A percentile compares a stretch with the other conserved stretches of the same genome.
Evolutionary conservation across 2,888 invertebrate genomes (phyloP).

Genomic region (Phengaris alcon): DNA sequence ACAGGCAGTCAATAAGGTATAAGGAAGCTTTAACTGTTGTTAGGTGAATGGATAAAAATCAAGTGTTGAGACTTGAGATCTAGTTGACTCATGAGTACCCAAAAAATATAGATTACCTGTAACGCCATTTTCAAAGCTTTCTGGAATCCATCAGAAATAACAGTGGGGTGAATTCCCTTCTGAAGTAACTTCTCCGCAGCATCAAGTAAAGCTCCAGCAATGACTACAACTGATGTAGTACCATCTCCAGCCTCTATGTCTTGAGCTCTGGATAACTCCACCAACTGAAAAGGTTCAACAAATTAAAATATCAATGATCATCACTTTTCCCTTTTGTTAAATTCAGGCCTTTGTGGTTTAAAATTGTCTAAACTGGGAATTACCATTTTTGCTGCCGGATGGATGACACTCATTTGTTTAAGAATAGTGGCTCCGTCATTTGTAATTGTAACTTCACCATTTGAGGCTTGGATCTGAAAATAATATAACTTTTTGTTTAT

Average conservation of each 20-base stretch:
- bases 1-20: no score
- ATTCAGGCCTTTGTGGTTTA: constrained; percentile 74
- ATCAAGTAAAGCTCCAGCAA: constrained; percentile 97
- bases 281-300: constrained; percentile 82
- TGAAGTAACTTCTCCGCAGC: constrained; percentile 94
- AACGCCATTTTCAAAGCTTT: constrained; percentile 88
- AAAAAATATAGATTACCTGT: constrained; percentile 55
- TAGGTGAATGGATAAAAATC: no score
- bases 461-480: constrained; percentile 93
- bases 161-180: constrained; percentile 98
- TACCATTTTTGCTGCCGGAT: constrained; percentile 99
- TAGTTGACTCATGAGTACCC: no score
- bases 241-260: constrained; percentile 99
- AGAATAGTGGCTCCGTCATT: constrained; percentile 99
- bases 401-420: constrained; percentile 98
- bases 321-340: background rate
- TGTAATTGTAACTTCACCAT: constrained; percentile 99
- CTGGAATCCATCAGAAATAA: constrained; percentile 98
- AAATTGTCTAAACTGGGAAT: constrained; percentile 63
- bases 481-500: constrained; percentile 33
- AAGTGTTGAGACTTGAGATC: no score
- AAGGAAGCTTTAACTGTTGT: no score
- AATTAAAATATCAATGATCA: background rate
- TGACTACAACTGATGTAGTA: constrained; percentile 98
- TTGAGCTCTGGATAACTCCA: constrained; percentile 98